These are phyloP conservation scores for Lathronympha strigana DNA, from an alignment of 2,888 invertebrate genomes.

Conservation along the genomic window DNA sequence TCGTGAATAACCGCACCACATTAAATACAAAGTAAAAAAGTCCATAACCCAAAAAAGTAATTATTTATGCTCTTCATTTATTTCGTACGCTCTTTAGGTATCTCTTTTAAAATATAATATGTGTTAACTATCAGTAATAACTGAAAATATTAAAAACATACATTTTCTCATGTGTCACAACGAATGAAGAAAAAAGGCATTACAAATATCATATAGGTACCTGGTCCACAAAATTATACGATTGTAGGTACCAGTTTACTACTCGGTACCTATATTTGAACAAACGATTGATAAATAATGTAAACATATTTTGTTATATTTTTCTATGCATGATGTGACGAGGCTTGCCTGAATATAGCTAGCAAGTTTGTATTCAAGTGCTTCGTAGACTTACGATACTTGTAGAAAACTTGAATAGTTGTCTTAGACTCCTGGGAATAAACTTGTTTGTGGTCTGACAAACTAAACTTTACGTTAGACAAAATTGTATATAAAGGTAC, in stretches of 20 bases:
- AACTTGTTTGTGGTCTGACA: conserved; percentile 30
- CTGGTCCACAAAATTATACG: too few species aligned
- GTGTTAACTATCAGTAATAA: too few species aligned
- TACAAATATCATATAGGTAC: neutral
- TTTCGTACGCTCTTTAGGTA: conserved; percentile 4
- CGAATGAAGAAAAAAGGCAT: too few species aligned
- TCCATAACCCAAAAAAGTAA: neutral
- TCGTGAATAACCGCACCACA: neutral
- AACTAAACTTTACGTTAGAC: conserved; percentile 9
- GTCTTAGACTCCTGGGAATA: conserved; percentile 7
- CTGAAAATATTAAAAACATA: too few species aligned
- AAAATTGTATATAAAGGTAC: conserved; percentile 17
- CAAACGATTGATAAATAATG: neutral
- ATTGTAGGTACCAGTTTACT: too few species aligned
- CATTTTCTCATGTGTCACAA: neutral
- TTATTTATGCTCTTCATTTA: conserved; percentile 9
- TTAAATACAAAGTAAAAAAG: conserved; percentile 3
- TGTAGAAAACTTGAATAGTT: conserved; percentile 21
- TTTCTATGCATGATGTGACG: neutral
- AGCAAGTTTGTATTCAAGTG: conserved; percentile 12
- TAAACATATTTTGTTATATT: neutral
- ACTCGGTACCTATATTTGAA: neutral
- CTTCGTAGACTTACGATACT: neutral
- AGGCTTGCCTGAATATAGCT: neutral
- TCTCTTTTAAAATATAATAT: neutral